Base-by-base conservation (phyloP, 2,888 invertebrate genomes). In the Incurvaria masculella region DNA sequence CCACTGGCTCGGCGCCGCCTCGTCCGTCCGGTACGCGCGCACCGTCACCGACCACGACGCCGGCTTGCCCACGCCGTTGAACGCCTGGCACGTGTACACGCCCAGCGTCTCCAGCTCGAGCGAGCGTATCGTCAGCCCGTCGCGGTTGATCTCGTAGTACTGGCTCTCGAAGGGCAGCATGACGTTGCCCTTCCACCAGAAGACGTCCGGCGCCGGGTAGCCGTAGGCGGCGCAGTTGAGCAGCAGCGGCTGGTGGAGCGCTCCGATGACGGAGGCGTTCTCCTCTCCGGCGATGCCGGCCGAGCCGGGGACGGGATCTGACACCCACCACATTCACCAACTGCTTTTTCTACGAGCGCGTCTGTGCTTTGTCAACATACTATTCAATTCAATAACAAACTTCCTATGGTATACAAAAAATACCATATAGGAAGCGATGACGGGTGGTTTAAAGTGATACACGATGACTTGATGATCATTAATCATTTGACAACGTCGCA, bases 41-140 rank as follows among this genome's bases (percentile, higher is more conserved):
- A 95, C 80, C 0, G 83, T 81, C 6, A 91, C 82, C 14, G 86
- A 82, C 85, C 90, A 89, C 43, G 89, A 87, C 1, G 88, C 88
- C 4, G 94, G 86, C 56, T 85, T 84, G 11, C 86, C 88, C 8
- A 83, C 64, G 2, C 91, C 92, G 63, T 95, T 95, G 69, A 89
- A 95, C 4, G 92, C 95, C 61, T 91, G 89, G 63, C 97, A 97
- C 5, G 88, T 88, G 72, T 97, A 97, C 45, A 87, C 81, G 4
- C 95, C 96, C 46, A 93, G 81, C 59, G 89, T 89, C 5, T 84
- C 82, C 18, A 87, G 60, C 27, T 83, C 80, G 14, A 95, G 85
- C 1, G 83, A 74, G 46, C 85, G 79, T 60, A 97, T 90, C 51
- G 85, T 79, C 42, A 97, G 78, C 2, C 89, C 85, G 66, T 85